A percentile compares a stretch with the other conserved stretches of the same genome.
phyloP scores from a whole-genome alignment of 2,797 vertebrate genomes.

The Lophotriccus pileatus region DNA sequence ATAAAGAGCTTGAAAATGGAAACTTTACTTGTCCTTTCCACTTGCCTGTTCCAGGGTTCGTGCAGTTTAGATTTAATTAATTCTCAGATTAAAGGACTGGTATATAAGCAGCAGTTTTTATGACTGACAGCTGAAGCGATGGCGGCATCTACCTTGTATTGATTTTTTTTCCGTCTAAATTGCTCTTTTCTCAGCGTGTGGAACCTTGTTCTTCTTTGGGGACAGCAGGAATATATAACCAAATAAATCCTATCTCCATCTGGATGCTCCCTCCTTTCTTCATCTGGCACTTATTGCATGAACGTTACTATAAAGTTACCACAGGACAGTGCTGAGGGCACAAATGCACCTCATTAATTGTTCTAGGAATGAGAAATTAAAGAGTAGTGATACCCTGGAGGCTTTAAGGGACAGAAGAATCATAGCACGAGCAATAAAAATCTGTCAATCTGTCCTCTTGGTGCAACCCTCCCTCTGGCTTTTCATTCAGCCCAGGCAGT shows the following conservation, averaged over 20 bases:
- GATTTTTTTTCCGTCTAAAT: neutral
- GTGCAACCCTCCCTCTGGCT: neutral
- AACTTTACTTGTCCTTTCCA: neutral
- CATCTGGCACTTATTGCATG: neutral
- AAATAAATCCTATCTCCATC: neutral
- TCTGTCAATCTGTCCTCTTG: neutral
- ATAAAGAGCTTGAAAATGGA: neutral
- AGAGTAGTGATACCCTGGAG: neutral
- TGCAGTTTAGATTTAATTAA: neutral
- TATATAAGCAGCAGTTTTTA: neutral
- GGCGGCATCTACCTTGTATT: neutral
- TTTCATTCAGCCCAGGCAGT: neutral
- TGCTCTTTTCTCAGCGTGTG: neutral
- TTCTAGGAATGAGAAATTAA: neutral
- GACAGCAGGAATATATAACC: neutral
- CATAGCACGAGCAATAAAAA: neutral
- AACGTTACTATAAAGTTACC: neutral
- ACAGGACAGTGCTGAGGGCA: fast-evolving
- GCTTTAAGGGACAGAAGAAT: neutral
- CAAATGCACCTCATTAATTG: neutral
- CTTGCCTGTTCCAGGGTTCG: neutral
- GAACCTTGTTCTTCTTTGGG: neutral
- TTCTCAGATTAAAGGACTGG: neutral
- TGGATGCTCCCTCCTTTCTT: neutral
- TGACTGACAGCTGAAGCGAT: neutral